phyloP scores from a whole-genome alignment of 2,113 vertebrate genomes.

The Pseudonaja textilis region DNA sequence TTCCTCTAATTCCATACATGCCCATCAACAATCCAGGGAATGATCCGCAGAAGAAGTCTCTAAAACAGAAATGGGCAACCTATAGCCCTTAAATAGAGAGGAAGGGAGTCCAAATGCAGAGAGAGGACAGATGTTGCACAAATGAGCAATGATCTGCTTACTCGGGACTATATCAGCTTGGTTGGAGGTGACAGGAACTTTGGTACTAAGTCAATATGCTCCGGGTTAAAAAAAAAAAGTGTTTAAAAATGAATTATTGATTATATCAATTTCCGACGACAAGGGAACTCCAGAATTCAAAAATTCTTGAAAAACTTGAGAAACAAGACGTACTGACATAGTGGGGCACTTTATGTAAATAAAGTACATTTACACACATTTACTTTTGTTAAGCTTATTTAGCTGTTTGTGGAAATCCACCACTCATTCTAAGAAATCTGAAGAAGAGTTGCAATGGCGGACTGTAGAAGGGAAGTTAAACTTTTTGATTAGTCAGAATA shows the following conservation, averaged over 20 bases:
- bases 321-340: not conserved
- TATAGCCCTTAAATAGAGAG: not conserved
- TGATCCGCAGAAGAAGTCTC: not conserved
- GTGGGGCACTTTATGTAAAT: not conserved
- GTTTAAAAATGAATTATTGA: not conserved
- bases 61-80: not conserved
- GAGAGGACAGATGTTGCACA: not conserved
- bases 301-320: not conserved
- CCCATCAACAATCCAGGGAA: not conserved
- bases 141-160: not conserved
- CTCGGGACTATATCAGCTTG: not conserved
- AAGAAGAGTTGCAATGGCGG: not conserved
- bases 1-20: not conserved
- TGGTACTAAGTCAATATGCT: not conserved
- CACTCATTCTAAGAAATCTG: not conserved
- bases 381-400: not conserved
- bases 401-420: not conserved
- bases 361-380: not conserved
- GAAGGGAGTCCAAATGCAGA: not conserved
- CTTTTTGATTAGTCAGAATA: no score
- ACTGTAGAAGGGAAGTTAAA: not conserved
- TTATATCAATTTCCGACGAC: not conserved
- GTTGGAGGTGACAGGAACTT: not conserved
- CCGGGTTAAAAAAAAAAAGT: not conserved
- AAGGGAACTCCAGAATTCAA: not conserved